Base-by-base conservation (phyloP, 2,797 vertebrate genomes). In the Diplodus puntazzo region DNA sequence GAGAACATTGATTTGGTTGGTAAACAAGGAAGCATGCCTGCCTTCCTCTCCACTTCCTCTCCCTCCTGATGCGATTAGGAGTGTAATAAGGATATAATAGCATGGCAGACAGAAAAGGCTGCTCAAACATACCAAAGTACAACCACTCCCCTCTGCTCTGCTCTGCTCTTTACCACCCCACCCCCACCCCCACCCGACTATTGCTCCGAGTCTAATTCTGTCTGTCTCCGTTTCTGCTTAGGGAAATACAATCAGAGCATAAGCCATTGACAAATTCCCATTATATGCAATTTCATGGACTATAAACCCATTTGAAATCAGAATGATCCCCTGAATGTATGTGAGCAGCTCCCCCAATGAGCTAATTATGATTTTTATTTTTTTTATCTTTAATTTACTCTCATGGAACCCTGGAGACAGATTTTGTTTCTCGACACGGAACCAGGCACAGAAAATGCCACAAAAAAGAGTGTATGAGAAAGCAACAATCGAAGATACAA, bases 211-310 rank as follows among this genome's bases (percentile, higher is more conserved):
- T 78, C 46, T 86, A 67, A 89, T 84, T 87, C 63, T 1, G 55
- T 70, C 80, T 82, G 78, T 75, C 81, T 84, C 75, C n/a, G 21
- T 61, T 86, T 58, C 72, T 79, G 79, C 85, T 83, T 75, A 60
- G 80, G 69, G 83, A 91, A 89, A 91, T 82, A 91, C 89, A 92
- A 91, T 92, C 87, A 88, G 82, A 87, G 71, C 79, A 87, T 84
- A 87, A 91, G 82, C 88, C 89, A 87, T 64, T 81, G 82, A 90
- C 90, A 92, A 91, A 92, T 91, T 92, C 81, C 87, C 82, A 90
- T 92, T 92, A 92, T 93, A 83, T 88, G 83, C 84, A 93, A 93
- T 93, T 94, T 93, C 91, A 92, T 93, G 91, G 88, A 77, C 59
- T 57, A 88, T 89, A 92, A 93, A 93, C 77, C 83, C 84, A 89